Evolutionary conservation across 2,797 vertebrate genomes (phyloP), one percentile per base, ranked within the genome.

Genomic region (Novumbra hubbsi): DNA sequence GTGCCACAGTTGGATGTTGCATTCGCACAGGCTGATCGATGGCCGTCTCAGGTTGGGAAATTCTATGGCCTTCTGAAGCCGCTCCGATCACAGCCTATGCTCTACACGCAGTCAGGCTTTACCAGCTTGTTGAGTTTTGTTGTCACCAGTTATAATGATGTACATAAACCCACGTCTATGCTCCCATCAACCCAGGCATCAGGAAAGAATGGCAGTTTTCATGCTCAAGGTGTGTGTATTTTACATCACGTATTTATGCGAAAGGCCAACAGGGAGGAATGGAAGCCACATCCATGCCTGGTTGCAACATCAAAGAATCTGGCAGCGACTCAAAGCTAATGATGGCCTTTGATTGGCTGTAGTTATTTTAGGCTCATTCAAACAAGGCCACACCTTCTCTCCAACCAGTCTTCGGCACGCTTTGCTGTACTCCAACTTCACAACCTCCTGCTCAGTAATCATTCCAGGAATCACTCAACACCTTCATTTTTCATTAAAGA

Each of bases 221-320:
- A 6, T 64, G 9, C 28, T 64, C 24, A 15, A 64, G 34, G 11
- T 48, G 14, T 48, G 19, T 15, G 15, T 30, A 19, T 50, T 45
- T 65, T 64, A 68, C 63, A 66, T 70, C 72, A 70, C 80, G 71
- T 75, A 72, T 84, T 78, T 76, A 81, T 75, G 28, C 9, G 14
- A 28, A 28, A 5, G 75, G 81, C 34, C 62, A 64, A 70, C 60
- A 70, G 81, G 83, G 27, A 64, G 71, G 75, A 84, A 71, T 76
- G 71, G 78, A 87, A 64, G 14, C 81, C 86, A 88, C 86, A 84
- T 88, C 84, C 84, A 86, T 81, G 87, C 86, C 76, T 77, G 79
- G 85, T 85, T 78, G 74, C 73, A 78, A 68, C 68, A 48, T 76
- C 77, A 82, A 83, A 83, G 73, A 57, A 48, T 50, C 78, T 84